These are phyloP conservation scores for Ennomos quercinarius DNA, from an alignment of 2,888 invertebrate genomes.

Conservation along the genomic window DNA sequence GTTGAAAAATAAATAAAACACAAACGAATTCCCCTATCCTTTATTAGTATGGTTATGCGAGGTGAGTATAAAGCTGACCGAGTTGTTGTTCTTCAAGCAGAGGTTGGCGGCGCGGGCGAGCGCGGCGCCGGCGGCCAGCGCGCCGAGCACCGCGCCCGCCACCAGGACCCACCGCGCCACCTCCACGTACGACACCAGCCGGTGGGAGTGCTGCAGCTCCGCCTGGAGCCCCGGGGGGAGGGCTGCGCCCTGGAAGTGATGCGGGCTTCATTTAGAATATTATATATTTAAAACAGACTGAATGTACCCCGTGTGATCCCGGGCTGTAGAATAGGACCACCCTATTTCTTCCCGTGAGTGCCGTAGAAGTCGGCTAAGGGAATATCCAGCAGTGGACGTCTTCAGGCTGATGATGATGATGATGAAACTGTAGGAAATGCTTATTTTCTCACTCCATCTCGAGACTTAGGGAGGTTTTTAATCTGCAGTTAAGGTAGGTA, in stretches of 20 bases:
- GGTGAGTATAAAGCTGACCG: conserved; percentile 70
- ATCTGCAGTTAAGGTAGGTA: too few species aligned
- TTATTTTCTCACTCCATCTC: too few species aligned
- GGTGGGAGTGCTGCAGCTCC: conserved; percentile 66
- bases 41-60: conserved; percentile 63
- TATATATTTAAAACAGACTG: too few species aligned
- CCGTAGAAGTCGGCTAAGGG: too few species aligned
- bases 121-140: conserved; percentile 45
- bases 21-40: conserved; percentile 44
- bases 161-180: conserved; percentile 73
- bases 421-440: too few species aligned
- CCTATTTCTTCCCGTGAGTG: too few species aligned
- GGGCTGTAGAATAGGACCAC: too few species aligned
- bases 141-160: conserved; percentile 54
- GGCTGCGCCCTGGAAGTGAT: conserved; percentile 67
- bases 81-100: conserved; percentile 65
- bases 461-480: too few species aligned
- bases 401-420: too few species aligned
- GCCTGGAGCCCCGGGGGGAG: conserved; percentile 62
- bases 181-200: conserved; percentile 66
- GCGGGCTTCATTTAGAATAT: too few species aligned
- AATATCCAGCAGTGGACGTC: too few species aligned
- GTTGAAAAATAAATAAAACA: conserved; percentile 33
- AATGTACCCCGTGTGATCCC: too few species aligned
- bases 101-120: conserved; percentile 55